Evolutionary conservation across 2,797 vertebrate genomes (phyloP).

Genomic region (Cirrhinus mrigala): DNA sequence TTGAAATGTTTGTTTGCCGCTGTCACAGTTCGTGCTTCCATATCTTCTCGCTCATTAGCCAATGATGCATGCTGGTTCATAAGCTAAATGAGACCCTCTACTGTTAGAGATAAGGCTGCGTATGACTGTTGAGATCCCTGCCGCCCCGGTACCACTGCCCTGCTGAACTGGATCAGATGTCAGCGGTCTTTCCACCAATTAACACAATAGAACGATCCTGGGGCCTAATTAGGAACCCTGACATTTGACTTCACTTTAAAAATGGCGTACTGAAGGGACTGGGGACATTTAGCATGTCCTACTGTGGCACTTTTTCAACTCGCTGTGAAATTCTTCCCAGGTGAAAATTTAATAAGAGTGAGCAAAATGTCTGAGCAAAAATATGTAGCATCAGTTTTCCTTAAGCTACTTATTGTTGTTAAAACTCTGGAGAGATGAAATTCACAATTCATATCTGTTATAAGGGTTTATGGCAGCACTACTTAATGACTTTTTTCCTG

Average conservation of each 20-base stretch:
- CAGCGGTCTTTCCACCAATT: conserved; percentile 48
- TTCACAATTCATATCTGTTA: not conserved
- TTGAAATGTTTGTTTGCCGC: conserved; percentile 30
- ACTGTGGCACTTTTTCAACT: conserved; percentile 25
- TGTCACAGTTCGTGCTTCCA: not conserved
- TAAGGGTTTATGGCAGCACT: not conserved
- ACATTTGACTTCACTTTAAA: conserved; percentile 57
- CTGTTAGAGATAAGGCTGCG: conserved; percentile 33
- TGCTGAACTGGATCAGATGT: conserved; percentile 52
- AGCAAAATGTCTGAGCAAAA: conserved; percentile 9
- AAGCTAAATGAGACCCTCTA: conserved; percentile 32
- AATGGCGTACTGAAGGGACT: conserved; percentile 31
- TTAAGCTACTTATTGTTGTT: conserved; percentile 1
- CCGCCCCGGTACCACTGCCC: conserved; percentile 20
- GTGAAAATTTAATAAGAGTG: conserved; percentile 5
- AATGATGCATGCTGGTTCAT: conserved; percentile 29
- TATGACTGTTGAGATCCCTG: conserved; percentile 27
- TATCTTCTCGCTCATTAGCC: conserved; percentile 20
- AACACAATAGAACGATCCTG: conserved; percentile 46
- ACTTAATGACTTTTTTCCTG: not conserved
- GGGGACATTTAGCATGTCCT: conserved; percentile 23
- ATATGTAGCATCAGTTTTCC: not conserved
- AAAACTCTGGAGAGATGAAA: conserved; percentile 7
- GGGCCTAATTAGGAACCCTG: conserved; percentile 57
- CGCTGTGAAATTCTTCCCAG: conserved; percentile 28